phyloP scores from a whole-genome alignment of 2,888 invertebrate species.

The Athalia cordata region DNA sequence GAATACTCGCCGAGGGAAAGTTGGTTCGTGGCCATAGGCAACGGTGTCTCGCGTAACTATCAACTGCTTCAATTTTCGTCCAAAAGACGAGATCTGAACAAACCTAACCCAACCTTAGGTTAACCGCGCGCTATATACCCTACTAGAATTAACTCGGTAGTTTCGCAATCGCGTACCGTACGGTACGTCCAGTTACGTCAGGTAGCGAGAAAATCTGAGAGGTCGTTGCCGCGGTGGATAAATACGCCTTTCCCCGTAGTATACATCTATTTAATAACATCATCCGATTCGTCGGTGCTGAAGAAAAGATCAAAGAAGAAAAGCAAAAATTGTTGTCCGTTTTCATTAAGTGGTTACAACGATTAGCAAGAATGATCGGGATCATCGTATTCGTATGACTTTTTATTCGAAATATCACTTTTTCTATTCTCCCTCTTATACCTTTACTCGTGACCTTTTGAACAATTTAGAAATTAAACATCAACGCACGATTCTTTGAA shows the following conservation, averaged over 20 bases:
- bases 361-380: not conserved
- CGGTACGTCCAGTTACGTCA: constrained; percentile 29
- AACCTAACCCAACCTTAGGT: too few species aligned
- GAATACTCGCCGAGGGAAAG: constrained; percentile 12
- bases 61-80: constrained; percentile 39
- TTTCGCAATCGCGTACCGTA: constrained; percentile 27
- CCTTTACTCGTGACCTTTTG: too few species aligned
- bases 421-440: too few species aligned
- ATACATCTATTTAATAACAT: not conserved
- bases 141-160: constrained; percentile 34
- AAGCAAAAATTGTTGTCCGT: not conserved
- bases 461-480: too few species aligned
- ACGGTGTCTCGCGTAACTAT: constrained; percentile 42
- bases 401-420: too few species aligned
- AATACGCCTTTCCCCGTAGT: constrained; percentile 11
- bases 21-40: constrained; percentile 27
- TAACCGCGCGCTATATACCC: constrained; percentile 4
- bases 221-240: not conserved
- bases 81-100: constrained; percentile 32
- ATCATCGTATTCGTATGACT: too few species aligned
- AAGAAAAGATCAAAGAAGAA: not conserved
- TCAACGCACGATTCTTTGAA: not conserved
- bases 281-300: not conserved
- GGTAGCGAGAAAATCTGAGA: constrained; percentile 10
- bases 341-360: not conserved